Conservation (phyloP, 2,888 invertebrate species). For the Steinernema hermaphroditum region DNA sequence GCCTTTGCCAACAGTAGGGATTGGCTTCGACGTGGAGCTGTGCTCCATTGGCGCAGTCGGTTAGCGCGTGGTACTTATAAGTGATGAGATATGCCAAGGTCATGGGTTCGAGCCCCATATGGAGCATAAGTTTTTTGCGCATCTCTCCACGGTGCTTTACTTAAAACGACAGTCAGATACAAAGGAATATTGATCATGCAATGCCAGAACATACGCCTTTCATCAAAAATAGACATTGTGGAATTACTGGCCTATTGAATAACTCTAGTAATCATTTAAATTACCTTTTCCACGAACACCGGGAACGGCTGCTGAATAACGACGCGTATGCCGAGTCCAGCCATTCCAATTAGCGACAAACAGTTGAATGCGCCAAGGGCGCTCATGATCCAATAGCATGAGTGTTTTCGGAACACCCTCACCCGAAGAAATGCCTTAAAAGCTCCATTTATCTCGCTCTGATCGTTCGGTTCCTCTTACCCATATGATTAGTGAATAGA, state of each 20-base stretch:
- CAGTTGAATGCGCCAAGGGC: neutral
- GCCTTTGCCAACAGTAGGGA: no score
- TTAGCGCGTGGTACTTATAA: conserved; percentile 34
- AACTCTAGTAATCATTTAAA: no score
- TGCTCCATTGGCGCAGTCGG: conserved; percentile 32
- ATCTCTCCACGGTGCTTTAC: no score
- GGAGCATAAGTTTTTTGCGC: conserved; percentile 8
- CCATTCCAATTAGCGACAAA: neutral
- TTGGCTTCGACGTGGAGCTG: neutral
- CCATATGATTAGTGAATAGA: neutral
- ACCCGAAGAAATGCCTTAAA: neutral
- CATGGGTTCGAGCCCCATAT: conserved; percentile 12
- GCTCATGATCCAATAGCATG: conserved; percentile 16
- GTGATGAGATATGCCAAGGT: neutral
- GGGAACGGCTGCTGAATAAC: neutral
- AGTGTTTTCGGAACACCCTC: neutral
- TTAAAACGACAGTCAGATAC: no score
- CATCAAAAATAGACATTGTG: no score
- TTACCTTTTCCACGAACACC: conserved; percentile 5
- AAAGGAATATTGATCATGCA: no score
- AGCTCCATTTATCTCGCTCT: neutral
- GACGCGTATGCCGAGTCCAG: neutral
- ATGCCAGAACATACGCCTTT: no score
- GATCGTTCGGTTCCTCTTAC: neutral
- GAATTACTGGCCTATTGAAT: no score